phyloP scores from a whole-genome alignment of 2,113 vertebrate species.

The Mormoops blainvillei region DNA sequence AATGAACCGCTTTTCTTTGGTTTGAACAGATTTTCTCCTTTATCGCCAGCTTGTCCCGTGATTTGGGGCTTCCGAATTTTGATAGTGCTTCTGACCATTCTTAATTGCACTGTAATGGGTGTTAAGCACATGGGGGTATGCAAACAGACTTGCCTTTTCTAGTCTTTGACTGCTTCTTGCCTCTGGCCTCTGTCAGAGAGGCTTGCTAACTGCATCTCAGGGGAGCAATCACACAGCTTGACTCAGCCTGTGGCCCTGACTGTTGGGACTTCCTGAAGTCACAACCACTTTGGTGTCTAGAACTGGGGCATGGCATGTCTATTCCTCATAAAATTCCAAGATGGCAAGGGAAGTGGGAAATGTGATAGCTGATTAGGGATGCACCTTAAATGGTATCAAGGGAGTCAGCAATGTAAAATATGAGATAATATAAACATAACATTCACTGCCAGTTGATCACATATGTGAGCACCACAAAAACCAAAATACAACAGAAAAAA shows the following conservation, averaged over 20 bases:
- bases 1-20: background rate
- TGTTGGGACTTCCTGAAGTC: conserved; percentile 82
- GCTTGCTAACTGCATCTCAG: conserved; percentile 83
- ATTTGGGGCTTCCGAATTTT: conserved; percentile 36
- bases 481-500: conserved; percentile 35
- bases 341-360: conserved; percentile 83
- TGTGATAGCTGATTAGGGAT: conserved; percentile 90
- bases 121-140: conserved; percentile 65
- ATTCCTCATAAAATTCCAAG: conserved; percentile 79
- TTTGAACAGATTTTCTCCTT: background rate
- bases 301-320: conserved; percentile 68
- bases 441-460: conserved; percentile 64
- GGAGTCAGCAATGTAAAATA: conserved; percentile 86
- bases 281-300: conserved; percentile 79
- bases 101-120: conserved; percentile 79
- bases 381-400: conserved; percentile 87
- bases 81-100: conserved; percentile 62
- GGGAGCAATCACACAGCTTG: conserved; percentile 79
- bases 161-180: conserved; percentile 82
- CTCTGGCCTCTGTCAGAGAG: conserved; percentile 84
- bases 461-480: conserved; percentile 35
- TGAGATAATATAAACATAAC: conserved; percentile 79
- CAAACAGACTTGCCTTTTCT: conserved; percentile 71
- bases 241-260: conserved; percentile 79
- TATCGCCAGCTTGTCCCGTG: background rate